Evolutionary conservation across 2,888 invertebrate genomes (phyloP), one percentile per base, ranked within the genome.

Genomic region (Melipona beecheii): DNA sequence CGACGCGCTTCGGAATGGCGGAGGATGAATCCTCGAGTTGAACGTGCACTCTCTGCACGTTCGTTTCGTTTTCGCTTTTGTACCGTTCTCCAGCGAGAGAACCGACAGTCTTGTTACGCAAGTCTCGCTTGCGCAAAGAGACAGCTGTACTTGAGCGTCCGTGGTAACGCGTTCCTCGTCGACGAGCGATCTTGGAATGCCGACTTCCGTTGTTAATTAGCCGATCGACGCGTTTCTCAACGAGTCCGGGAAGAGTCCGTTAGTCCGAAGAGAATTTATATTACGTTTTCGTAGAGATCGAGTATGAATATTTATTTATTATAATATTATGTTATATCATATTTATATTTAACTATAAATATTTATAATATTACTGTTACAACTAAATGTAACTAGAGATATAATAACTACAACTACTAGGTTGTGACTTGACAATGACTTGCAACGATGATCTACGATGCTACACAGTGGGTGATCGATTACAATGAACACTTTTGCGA

Each of bases 11-110:
- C 4, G 19, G 49, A 49, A 72, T 19, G 27, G 49, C 2, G 24
- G 24, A 13, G 31, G 65, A 56, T 73, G 73, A 62, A 76, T 80
- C 60, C 69, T 68, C 49, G 31, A 31, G 31, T 13, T 27, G 31
- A 9, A 52, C 60, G 66, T 66, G 31, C 31, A 31, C 74, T 36
- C 36, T 49, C 19, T 58, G 21, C 52, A 36, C 21, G 31, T n/a
- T n/a, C 66, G 60, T 72, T 68, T 62, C 54, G 78, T 68, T 78
- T 68, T 9, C 36, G 36, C 81, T 78, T 78, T 50, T 54, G 73
- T 69, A 19, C 19, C 31, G 31, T 52, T 73, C 72, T 31, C 71
- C 68, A 11, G 54, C 31, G 60, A 56, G 60, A 56, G 58, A 11
- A 43, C 43, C 19, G 52, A 52, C 4, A 56, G 9, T 11, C 43